phyloP scores from a whole-genome alignment of 2,888 invertebrate genomes.

The Euclidia mi region DNA sequence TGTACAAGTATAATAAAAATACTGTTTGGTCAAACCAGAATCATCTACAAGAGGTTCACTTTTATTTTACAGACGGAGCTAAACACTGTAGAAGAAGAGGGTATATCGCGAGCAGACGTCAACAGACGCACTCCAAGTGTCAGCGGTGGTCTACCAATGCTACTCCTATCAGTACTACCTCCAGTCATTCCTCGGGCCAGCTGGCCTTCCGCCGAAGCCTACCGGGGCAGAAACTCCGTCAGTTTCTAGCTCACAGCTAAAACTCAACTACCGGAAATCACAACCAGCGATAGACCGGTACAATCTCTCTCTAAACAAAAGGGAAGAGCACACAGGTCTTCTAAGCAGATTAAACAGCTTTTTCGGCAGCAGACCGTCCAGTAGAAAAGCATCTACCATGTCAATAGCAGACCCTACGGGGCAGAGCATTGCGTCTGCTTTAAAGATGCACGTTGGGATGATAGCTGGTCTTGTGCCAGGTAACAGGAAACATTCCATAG shows the following conservation, averaged over 20 bases:
- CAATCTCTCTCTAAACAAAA: conserved; percentile 89
- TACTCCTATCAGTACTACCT: conserved; percentile 93
- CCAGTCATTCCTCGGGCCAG: conserved; percentile 94
- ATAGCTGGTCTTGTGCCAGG: conserved; percentile 93
- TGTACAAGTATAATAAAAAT: too few relatives aligned
- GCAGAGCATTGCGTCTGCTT: conserved; percentile 91
- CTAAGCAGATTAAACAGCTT: conserved; percentile 90
- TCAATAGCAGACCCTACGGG: conserved; percentile 90
- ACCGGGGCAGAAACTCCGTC: conserved; percentile 90
- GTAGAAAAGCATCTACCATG: conserved; percentile 92
- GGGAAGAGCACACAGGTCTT: conserved; percentile 88
- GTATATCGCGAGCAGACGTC: conserved; percentile 53
- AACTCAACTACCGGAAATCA: conserved; percentile 89
- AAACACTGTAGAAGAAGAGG: conserved; percentile 85
- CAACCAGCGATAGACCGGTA: conserved; percentile 90
- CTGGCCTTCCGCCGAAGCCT: conserved; percentile 93
- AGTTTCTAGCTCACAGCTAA: conserved; percentile 92
- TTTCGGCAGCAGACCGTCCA: conserved; percentile 91
- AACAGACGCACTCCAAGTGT: conserved; percentile 91
- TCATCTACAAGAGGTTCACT: not conserved
- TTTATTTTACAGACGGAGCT: conserved; percentile 76
- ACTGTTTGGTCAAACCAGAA: too few relatives aligned
- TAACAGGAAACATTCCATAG: conserved; percentile 90
- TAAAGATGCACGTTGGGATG: conserved; percentile 93
- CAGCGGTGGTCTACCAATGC: conserved; percentile 92